Evolutionary conservation across 1,140 invertebrate genomes (phyloP), one percentile per base, ranked within the genome.

Genomic region (Pseudoatta argentina): DNA sequence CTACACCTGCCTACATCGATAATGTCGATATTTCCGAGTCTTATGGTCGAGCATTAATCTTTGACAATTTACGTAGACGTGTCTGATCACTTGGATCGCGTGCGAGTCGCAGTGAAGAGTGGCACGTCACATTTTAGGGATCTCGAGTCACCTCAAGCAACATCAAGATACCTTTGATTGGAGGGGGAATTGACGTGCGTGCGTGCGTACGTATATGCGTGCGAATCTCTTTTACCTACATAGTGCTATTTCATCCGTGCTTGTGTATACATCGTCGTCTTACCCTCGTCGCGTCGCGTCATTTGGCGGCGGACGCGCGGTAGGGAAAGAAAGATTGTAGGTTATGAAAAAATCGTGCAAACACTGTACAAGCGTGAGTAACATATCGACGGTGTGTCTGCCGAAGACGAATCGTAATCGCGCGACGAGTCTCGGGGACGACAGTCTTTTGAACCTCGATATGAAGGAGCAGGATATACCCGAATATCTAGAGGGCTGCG

Each of bases 401-500:
- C 86, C 92, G 48, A 94, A 94, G 86, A 91, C 86, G 59, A 93
- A 91, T 88, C 87, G 91, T 82, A 91, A 93, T 48, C 93, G 94
- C 67, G 87, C 86, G 67, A 91, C 92, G 39, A 76, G 77, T 61
- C 63, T 73, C 27, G 87, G 77, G 83, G 90, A 86, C 90, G 93
- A 81, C 53, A 92, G 90, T 90, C 87, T 92, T 71, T 83, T 88
- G 39, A 89, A 82, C 67, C 90, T 93, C 90, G 94, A 94, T 90
- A 94, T 95, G 94, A 95, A 95, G 93, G 94, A 95, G 86, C 94
- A 95, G 79, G 94, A 95, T 72, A 95, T 95, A 63, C 94, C 95
- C 6, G 94, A 95, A 59, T 95, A 94, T 69, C 66, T 95, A 69
- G 94, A 95, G 87, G 94, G 94, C 71, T 95, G 95, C 89, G 95